phyloP scores from a whole-genome alignment of 1,140 invertebrate species.

The Drosophila pseudoananassae region DNA sequence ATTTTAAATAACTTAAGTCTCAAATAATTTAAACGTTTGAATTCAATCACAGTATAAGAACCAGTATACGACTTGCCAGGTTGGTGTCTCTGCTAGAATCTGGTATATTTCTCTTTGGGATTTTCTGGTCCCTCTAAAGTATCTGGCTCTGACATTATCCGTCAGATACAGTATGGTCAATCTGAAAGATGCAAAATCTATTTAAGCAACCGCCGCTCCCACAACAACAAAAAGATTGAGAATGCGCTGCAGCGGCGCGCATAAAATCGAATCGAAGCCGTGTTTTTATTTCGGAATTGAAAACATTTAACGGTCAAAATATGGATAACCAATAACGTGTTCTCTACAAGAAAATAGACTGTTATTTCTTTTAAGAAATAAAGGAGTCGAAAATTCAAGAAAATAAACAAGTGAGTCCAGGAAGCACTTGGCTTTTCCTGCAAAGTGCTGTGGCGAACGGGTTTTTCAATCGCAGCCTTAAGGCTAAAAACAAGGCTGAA shows the following conservation, averaged over 20 bases:
- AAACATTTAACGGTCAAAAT: neutral
- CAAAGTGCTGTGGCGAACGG: constrained; percentile 16
- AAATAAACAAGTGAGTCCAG: neutral
- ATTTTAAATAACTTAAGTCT: too few relatives aligned
- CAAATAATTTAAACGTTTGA: too few relatives aligned
- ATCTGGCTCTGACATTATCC: neutral
- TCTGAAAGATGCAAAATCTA: constrained; percentile 12
- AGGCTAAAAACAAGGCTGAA: constrained; percentile 15
- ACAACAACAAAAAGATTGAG: constrained; percentile 1
- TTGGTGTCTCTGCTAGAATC: neutral
- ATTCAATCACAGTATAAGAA: neutral
- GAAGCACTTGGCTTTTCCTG: constrained; percentile 13
- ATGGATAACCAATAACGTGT: neutral
- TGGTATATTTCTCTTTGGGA: neutral
- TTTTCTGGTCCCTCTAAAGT: constrained; percentile 9
- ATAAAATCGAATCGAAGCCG: constrained; percentile 2
- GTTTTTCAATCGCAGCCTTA: constrained; percentile 30
- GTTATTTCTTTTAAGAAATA: neutral
- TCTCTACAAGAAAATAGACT: neutral
- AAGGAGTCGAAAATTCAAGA: neutral
- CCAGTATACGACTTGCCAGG: neutral
- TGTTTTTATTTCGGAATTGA: neutral
- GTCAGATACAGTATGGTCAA: neutral
- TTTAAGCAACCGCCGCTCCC: constrained; percentile 24
- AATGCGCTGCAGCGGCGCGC: neutral